Evolutionary conservation across 2,797 vertebrate genomes (phyloP).

Genomic region (Megalops cyprinoides): DNA sequence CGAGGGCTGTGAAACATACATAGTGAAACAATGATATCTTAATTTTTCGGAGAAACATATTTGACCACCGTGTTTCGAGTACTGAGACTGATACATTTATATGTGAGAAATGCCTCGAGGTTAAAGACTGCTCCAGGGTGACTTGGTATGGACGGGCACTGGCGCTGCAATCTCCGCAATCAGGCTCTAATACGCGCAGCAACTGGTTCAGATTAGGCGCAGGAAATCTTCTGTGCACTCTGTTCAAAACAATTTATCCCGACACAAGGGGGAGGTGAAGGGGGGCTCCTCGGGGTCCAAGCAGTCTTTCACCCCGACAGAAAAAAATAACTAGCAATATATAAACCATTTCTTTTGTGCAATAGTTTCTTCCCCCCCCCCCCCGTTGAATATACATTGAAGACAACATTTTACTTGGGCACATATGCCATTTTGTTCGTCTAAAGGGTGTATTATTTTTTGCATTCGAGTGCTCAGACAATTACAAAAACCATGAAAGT

Average conservation of each 20-base stretch:
- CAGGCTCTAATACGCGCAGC: conserved; percentile 72
- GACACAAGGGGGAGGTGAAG: conserved; percentile 70
- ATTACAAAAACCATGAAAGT: background rate
- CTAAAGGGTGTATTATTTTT: background rate
- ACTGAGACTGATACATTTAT: background rate
- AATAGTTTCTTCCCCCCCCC: background rate
- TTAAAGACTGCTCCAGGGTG: conserved; percentile 49
- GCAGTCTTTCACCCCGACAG: conserved; percentile 20
- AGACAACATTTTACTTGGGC: background rate
- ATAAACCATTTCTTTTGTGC: background rate
- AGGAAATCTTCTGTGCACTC: conserved; percentile 85
- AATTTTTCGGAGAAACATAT: background rate
- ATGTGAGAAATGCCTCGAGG: conserved; percentile 48
- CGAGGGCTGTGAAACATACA: background rate
- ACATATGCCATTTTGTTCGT: background rate
- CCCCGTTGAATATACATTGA: background rate
- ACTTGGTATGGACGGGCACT: conserved; percentile 50
- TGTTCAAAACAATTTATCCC: conserved; percentile 83
- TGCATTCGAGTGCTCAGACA: background rate
- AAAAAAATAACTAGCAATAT: conserved; percentile 13
- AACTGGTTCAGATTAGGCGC: conserved; percentile 84
- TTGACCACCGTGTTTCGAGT: background rate
- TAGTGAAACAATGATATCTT: background rate
- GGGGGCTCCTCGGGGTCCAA: conserved; percentile 32
- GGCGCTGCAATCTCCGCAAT: conserved; percentile 72